Evolutionary conservation across 30 jellyfish, hydroid and myxozoan species (phyloP).

Genomic region (Chrysaora quinquecirrha): DNA sequence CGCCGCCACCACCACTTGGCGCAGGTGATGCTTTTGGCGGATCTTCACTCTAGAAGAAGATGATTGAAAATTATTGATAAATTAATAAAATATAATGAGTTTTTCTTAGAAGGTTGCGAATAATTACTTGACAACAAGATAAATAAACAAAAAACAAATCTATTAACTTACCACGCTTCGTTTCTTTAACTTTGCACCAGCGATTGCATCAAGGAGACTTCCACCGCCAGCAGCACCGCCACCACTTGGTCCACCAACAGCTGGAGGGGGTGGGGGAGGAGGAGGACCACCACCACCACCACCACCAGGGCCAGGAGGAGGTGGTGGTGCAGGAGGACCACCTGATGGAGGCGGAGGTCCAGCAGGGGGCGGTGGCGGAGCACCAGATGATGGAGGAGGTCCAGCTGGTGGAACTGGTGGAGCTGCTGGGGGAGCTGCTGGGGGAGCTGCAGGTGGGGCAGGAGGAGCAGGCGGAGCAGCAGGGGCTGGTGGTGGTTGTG

Average conservation of each 20-base stretch:
- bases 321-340: slow-evolving; percentile 64
- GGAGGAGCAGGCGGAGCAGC: slow-evolving; percentile 52
- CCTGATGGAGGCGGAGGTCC: slow-evolving; percentile 76
- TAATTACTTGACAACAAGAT: neutral
- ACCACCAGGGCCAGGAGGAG: slow-evolving; percentile 74
- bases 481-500: slow-evolving; percentile 61
- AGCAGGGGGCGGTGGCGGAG: slow-evolving; percentile 71
- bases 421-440: slow-evolving; percentile 55
- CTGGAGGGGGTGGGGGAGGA: slow-evolving; percentile 95
- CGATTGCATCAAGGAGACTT: slow-evolving; percentile 80
- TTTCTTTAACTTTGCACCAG: slow-evolving; percentile 69
- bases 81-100: neutral
- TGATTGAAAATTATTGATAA: no score
- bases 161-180: slow-evolving; percentile 57
- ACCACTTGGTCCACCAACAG: slow-evolving; percentile 46
- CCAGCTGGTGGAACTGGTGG: slow-evolving; percentile 63
- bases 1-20: slow-evolving; percentile 67
- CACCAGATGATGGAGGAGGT: slow-evolving; percentile 14
- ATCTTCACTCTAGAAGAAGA: neutral
- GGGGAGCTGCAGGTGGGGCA: slow-evolving; percentile 54
- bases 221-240: slow-evolving; percentile 89
- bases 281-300: slow-evolving; percentile 84
- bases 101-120: neutral
- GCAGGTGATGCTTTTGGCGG: slow-evolving; percentile 53
- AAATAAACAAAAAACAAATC: neutral